A percentile compares a stretch with the other conserved stretches of the same genome.
Evolutionary conservation across 2,888 invertebrate genomes (phyloP).

Genomic region (Pollenia angustigena): DNA sequence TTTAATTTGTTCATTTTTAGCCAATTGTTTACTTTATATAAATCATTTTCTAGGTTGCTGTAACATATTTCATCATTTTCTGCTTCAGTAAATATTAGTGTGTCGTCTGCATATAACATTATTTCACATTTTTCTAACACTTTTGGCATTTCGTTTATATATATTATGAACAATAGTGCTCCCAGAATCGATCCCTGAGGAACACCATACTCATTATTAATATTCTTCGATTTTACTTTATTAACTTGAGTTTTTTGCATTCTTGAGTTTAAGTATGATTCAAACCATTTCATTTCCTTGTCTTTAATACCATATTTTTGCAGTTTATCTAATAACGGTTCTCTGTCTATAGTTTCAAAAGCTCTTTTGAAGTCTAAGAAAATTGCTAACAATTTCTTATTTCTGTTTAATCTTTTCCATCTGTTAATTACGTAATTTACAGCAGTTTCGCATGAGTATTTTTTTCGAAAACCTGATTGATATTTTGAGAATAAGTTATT

Average conservation of each 20-base stretch:
- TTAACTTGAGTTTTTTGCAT: neutral
- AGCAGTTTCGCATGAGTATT: neutral
- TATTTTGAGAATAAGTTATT: neutral
- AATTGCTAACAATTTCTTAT: too few species aligned
- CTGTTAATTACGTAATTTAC: neutral
- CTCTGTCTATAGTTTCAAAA: conserved; percentile 1
- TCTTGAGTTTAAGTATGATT: neutral
- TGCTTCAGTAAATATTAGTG: neutral
- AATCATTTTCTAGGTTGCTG: too few species aligned
- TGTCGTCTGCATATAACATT: neutral
- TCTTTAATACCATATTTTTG: neutral
- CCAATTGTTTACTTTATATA: too few species aligned
- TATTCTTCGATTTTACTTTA: neutral
- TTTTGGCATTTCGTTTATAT: neutral
- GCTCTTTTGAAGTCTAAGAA: neutral
- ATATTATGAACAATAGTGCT: neutral
- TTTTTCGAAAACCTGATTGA: neutral
- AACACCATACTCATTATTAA: neutral
- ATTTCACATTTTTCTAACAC: neutral
- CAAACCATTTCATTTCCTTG: neutral
- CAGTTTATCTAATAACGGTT: neutral
- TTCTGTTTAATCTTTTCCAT: too few species aligned
- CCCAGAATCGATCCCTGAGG: neutral
- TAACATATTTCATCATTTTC: too few species aligned
- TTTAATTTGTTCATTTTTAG: too few species aligned